Base-by-base conservation (phyloP, 2,888 invertebrate genomes). In the Drosophila colorata region DNA sequence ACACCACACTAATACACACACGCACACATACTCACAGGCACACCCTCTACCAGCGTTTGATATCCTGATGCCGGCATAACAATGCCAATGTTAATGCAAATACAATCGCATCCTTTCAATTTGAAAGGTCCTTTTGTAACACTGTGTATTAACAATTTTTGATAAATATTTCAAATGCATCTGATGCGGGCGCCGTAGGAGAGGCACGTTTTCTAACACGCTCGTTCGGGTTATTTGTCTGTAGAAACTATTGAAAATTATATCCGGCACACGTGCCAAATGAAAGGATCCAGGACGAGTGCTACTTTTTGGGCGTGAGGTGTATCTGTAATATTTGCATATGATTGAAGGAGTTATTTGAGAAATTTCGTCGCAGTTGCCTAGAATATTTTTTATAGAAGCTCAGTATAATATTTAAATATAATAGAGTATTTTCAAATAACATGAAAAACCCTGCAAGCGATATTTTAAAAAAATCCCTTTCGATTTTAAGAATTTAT, bases 211-310 rank as follows among this genome's bases (percentile, higher is more conserved):
- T 76, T 74, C 64, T 46, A 52, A 23, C 49, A 49, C 43, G 43
- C 40, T 44, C 41, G 7, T 4, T 63, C 56, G 60, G 61, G 61
- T 56, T 41, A 46, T 69, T 70, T 31, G 61, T 58, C 49, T 59
- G 55, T 38, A 37, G 69, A 52, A 57, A 73, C 69, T 72, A 44
- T 18, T 60, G 68, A 78, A 78, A 78, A 73, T 69, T 69, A 71
- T 88, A 88, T 85, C 85, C 85, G 89, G 85, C 79, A 79, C 85
- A 85, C 85, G 85, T 88, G 85, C 85, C 85, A 85, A 70, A 61
- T 69, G 66, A 75, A 70, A 57, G 88, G 57, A 58, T 47, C 58
- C 46, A 44, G 49, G 55, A 52, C 52, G 9, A 38, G 49, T 40
- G 40, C 49, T 33, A 9, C 44, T 28, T 28, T 20, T 64, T 64